Base-by-base conservation (phyloP, 2,113 vertebrate species). In the Herpetotheres cachinnans region DNA sequence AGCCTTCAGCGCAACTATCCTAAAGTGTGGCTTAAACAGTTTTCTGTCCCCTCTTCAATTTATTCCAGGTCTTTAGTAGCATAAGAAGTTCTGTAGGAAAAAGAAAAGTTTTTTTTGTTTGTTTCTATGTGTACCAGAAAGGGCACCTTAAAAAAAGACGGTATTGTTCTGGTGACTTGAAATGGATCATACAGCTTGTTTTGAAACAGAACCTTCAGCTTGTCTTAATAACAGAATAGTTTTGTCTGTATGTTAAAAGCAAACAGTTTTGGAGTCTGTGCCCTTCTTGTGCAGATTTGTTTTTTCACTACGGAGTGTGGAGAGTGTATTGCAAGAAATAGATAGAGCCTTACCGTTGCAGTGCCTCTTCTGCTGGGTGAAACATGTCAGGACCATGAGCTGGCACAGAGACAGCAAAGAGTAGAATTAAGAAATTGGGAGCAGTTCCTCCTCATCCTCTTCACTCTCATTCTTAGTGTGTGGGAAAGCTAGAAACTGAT, bases 261-360 rank as follows among this genome's bases (percentile, higher is more conserved):
- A 56, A 93, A 30, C 38, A 49, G 14, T 61, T 83, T 34, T 61
- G 29, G 30, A 36, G 36, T 24, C 38, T 25, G 29, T 77, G 42
- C 30, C 49, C 13, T 61, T 78, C n/a, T 74, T 70, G 32, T 46
- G 29, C 21, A 56, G 36, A 32, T 89, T 32, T 49, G 11, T 25
- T 72, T 74, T 47, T 56, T 67, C 27, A 30, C 42, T 8, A 1
- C 1, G 2, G 29, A 63, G 30, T 0, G 1, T 6, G 19, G 24
- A 47, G 36, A 36, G 26, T 30, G 10, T 54, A 8, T 38, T 76
- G 42, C 40, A 40, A 63, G 56, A 84, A 85, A 13, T 6, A 13
- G 50, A 71, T 6, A 13, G 50, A 77, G 54, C 27, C 24, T 70
- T 46, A 44, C 21, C 30, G 10, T 7, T 50, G 50, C 40, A 26